Base-by-base conservation (phyloP, 2,888 invertebrate genomes). In the Capitulum mitella region DNA sequence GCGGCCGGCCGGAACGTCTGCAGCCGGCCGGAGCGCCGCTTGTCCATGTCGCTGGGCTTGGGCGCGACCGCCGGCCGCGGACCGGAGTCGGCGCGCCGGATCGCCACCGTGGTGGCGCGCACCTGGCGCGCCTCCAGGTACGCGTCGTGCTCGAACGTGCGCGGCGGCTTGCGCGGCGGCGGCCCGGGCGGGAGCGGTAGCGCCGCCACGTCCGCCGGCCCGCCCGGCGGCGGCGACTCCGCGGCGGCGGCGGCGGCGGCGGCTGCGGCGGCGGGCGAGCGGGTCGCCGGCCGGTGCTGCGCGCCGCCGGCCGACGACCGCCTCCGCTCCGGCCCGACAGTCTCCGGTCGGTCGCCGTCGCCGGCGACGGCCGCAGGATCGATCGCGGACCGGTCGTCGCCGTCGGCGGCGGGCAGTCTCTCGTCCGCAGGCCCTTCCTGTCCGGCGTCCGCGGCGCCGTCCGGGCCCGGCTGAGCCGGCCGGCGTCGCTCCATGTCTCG, bases 1-100 rank as follows among this genome's bases (percentile, higher is more conserved):
- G 83, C 81, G 8, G 81, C 80, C 10, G 79, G 58, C 78, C 85
- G 83, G 82, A 84, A 85, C 16, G 81, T 77, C 80, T 84, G 82
- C 79, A 81, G 82, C 26, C 81, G 80, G 79, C 85, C 86, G 32
- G 29, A 40, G 46, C 43, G 70, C 46, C 32, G 61, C 29, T 19
- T 16, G 61, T 32, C 61, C 64, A 61, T 40, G 32, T 70, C 70
- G 34, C 70, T 70, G 34, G 70, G 61, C 40, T 61, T 78, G 40
- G 64, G 70, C 46, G 78, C 61, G 16, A 61, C 16, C 6, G 29
- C 32, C n/a, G 61, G 61, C 78, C 48, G 78, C 64, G 61, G 78
- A 26, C 46, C 78, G 3, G 40, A 78, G 37, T 26, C 46, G 43
- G 43, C 43, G 76, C 74, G 51, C 46, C 48, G 78, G 58, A 78